phyloP scores from a whole-genome alignment of 1,140 invertebrate genomes.

The Tenebrio molitor region DNA sequence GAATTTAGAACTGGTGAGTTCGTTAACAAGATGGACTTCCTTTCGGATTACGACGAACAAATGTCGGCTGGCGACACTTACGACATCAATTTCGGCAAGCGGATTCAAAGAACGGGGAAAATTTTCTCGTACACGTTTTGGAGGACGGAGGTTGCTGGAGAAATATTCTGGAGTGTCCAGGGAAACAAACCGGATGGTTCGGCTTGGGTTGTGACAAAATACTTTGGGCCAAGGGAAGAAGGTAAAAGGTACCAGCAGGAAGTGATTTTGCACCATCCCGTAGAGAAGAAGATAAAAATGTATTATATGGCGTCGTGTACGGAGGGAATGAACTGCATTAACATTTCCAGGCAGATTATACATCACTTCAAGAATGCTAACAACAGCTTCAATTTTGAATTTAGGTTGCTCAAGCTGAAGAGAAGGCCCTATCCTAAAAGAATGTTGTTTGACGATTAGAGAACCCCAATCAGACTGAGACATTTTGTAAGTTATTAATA shows the following conservation, averaged over 20 bases:
- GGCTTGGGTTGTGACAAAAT: conserved; percentile 60
- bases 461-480: no score
- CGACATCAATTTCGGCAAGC: conserved; percentile 58
- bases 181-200: conserved; percentile 60
- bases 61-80: conserved; percentile 54
- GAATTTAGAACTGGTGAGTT: background rate
- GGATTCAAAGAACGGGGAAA: conserved; percentile 59
- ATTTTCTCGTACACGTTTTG: conserved; percentile 64
- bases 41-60: conserved; percentile 54
- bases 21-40: conserved; percentile 53
- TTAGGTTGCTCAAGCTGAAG: conserved; percentile 58
- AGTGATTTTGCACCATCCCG: conserved; percentile 60
- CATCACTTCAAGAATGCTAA: conserved; percentile 60
- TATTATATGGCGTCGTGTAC: conserved; percentile 57
- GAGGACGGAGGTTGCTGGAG: conserved; percentile 60
- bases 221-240: conserved; percentile 60
- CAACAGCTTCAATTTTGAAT: conserved; percentile 62
- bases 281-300: conserved; percentile 61
- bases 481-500: no score
- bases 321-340: conserved; percentile 60
- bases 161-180: conserved; percentile 64
- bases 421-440: conserved; percentile 57
- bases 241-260: conserved; percentile 61
- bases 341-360: conserved; percentile 60
- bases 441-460: no score